Evolutionary conservation across 2,113 vertebrate genomes (phyloP), one percentile per base, ranked within the genome.

Genomic region (Triplophysa siluroides): DNA sequence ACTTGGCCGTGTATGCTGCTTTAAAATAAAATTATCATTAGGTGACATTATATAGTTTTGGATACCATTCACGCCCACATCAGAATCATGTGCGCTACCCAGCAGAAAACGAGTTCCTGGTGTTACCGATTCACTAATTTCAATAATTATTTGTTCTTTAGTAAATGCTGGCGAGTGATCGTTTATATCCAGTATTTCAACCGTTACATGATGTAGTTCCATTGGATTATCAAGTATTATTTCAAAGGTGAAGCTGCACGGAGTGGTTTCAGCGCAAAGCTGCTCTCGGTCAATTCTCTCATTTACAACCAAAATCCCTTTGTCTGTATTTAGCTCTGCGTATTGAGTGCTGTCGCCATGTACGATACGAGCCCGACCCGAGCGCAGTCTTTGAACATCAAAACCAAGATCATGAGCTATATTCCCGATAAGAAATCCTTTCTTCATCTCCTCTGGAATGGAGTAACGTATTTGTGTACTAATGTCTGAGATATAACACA

Each of bases 181-280:
- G 56, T 95, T 95, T 60, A 94, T 87, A 80, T 94, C 93, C 21
- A 88, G 65, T 47, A 95, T 90, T 10, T 88, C 83, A n/a, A 95
- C 72, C 0, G 83, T 87, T 4, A 95, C 12, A 0, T 88, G 90
- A 80, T 92, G 91, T 47, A 94, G 76, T 73, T 92, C 87, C n/a
- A 95, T 85, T 9, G 92, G 93, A 18, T 92, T 94, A 76, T 95
- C 90, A 33, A 93, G 67, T 11, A 94, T 89, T 9, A 90, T 83
- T 50, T 95, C 91, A 78, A 94, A 91, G n/a, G 64, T 90, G 67
- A 94, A 77, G 8, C 89, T 78, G 71, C 93, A 94, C 1, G 33
- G 87, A 41, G 72, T 47, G 18, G 71, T 88, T 83, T 90, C 85
- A 3, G 83, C 83, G 73, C 93, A 93, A n/a, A 94, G 81, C 62